These are phyloP conservation scores for Ariolimax columbianus DNA, from an alignment of 2,888 invertebrate genomes.

Conservation along the genomic window DNA sequence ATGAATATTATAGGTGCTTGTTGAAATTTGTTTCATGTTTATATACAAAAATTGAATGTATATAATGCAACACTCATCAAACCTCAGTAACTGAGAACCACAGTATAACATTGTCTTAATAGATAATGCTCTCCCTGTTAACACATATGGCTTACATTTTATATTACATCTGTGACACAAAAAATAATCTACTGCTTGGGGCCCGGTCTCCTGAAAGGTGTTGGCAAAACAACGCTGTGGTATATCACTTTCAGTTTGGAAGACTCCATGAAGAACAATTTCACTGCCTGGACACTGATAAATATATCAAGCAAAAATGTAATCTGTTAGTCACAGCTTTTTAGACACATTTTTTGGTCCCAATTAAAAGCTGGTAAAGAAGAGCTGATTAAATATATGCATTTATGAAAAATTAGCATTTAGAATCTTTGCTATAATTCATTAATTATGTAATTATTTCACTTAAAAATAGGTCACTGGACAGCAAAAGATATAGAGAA, in stretches of 20 bases:
- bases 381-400: too few relatives aligned
- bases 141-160: slow-evolving; percentile 65
- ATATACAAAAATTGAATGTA: too few relatives aligned
- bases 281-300: slow-evolving; percentile 74
- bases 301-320: neutral
- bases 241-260: slow-evolving; percentile 71
- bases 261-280: slow-evolving; percentile 65
- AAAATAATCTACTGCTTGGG: slow-evolving; percentile 71
- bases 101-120: neutral
- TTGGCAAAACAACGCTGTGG: slow-evolving; percentile 72
- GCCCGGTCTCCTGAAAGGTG: slow-evolving; percentile 60
- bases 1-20: too few relatives aligned
- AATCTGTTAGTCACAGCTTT: neutral
- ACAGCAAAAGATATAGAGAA: too few relatives aligned
- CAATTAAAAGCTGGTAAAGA: too few relatives aligned
- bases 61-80: too few relatives aligned
- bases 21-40: too few relatives aligned
- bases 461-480: too few relatives aligned
- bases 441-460: too few relatives aligned
- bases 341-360: neutral
- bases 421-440: too few relatives aligned
- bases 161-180: slow-evolving; percentile 70
- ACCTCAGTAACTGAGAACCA: too few relatives aligned
- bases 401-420: too few relatives aligned
- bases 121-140: neutral